Base-by-base conservation (phyloP, 2,888 invertebrate species). In the Trichopria drosophilae region DNA sequence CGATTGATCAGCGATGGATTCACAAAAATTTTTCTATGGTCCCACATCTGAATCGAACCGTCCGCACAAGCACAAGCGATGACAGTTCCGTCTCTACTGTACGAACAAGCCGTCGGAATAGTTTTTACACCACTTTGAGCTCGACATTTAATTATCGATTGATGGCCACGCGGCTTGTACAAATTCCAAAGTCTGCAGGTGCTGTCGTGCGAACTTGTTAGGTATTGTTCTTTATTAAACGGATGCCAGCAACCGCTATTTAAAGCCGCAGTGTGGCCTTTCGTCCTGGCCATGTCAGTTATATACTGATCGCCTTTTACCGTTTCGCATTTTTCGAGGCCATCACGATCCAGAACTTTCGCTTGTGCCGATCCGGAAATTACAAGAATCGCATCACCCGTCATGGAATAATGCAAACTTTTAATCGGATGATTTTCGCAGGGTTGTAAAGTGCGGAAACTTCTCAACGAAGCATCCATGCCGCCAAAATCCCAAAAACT, bases 401-500 rank as follows among this genome's bases (percentile, higher is more conserved):
- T 97, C 0, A 86, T 85, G 0, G 95, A 96, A 76, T 96, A 99
- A 64, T 95, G 90, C 0, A 95, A 73, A 29, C 87, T 84, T 58
- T 88, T 87, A 52, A 99, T 94, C 0, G 94, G 93, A 75, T 99
- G 95, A 72, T 90, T 91, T 75, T 97, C 97, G 70, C 95, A 95
- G 0, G 98, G 97, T 60, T 90, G 89, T 92, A 96, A 79, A 0
- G 90, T 90, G 16, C 97, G 83, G 73, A 97, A 99, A 37, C 94
- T 91, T 42, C 90, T 85, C 80, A 95, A 83, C 1, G 89, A 85
- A 0, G 90, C 84, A 73, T 98, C 96, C 96, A 99, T 98, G 4
- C 97, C 98, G 55, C 95, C 93, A 79, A 99, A 99, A 73, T 99
- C 99, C 95, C 95, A 99, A 64, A 99, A 91, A 43, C 90, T 89